Conservation (phyloP, 1,140 invertebrate species). For the Drosophila subobscura region DNA sequence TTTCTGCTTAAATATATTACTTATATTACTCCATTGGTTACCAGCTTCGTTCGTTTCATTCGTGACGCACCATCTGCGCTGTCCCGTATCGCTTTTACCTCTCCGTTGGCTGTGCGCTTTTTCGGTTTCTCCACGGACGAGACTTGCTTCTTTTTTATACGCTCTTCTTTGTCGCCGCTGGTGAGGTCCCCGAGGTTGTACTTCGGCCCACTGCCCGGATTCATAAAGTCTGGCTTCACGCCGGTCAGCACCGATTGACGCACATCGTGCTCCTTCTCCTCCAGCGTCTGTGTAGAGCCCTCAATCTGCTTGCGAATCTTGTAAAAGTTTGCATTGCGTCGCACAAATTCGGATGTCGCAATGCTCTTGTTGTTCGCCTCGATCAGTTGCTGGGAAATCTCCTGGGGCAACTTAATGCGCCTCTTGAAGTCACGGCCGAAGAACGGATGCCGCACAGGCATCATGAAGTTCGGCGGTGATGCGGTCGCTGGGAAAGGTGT, state of each 20-base stretch:
- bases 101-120: not conserved
- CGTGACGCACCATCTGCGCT: too few species aligned
- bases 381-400: constrained; percentile 1
- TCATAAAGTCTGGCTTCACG: constrained; percentile 44
- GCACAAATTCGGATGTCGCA: not conserved
- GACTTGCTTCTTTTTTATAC: not conserved
- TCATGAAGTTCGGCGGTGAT: constrained; percentile 14
- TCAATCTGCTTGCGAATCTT: constrained; percentile 34
- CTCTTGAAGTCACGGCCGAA: constrained; percentile 52
- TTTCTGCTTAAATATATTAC: not conserved
- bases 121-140: not conserved
- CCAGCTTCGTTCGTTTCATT: constrained; percentile 8
- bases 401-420: constrained; percentile 36
- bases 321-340: constrained; percentile 42
- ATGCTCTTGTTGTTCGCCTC: constrained; percentile 17
- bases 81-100: not conserved
- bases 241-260: constrained; percentile 63
- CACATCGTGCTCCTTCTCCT: constrained; percentile 59
- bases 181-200: not conserved
- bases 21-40: not conserved
- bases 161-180: not conserved
- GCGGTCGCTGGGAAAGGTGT: not conserved
- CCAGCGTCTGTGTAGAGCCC: constrained; percentile 37
- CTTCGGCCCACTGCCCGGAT: too few species aligned
- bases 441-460: constrained; percentile 58